Percentiles rank a stretch among this genome's conserved stretches.
Evolutionary conservation across 1,140 invertebrate genomes (phyloP).

Genomic region (Trigoniulus corallinus): DNA sequence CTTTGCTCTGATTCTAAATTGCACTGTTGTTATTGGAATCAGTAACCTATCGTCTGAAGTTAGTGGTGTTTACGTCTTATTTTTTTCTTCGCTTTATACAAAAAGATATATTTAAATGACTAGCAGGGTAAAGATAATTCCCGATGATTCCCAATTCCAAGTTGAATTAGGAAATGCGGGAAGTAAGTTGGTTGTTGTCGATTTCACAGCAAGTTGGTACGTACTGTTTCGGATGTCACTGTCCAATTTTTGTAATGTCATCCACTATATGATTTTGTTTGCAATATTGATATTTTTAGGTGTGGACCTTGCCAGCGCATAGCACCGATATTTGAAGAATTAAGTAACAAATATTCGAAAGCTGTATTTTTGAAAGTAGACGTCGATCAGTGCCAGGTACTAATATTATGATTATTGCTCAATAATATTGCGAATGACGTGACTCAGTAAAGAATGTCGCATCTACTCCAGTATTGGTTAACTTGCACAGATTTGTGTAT

Average conservation of each 20-base stretch:
- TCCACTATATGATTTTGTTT: background rate
- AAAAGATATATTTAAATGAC: background rate
- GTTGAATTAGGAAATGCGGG: slow-evolving; percentile 59
- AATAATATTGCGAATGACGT: too few relatives aligned
- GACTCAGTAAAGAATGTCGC: too few relatives aligned
- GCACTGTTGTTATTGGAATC: too few relatives aligned
- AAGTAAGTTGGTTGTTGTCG: slow-evolving; percentile 77
- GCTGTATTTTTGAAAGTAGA: slow-evolving; percentile 92
- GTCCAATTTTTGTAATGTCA: background rate
- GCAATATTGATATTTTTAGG: slow-evolving; percentile 33
- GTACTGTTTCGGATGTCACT: slow-evolving; percentile 11
- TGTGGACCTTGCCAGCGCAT: slow-evolving; percentile 89
- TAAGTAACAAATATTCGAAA: slow-evolving; percentile 66
- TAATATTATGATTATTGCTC: background rate
- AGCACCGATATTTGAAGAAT: slow-evolving; percentile 70
- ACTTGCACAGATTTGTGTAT: too few relatives aligned
- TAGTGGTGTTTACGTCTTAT: too few relatives aligned
- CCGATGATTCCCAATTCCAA: slow-evolving; percentile 63
- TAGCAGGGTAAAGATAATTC: slow-evolving; percentile 30
- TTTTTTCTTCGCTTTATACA: too few relatives aligned
- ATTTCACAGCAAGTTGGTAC: slow-evolving; percentile 83
- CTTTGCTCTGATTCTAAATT: too few relatives aligned
- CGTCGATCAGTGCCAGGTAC: slow-evolving; percentile 58
- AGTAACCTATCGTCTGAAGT: too few relatives aligned
- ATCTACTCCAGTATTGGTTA: too few relatives aligned